Evolutionary conservation across 2,797 vertebrate genomes (phyloP).

Genomic region (Chelon labrosus): DNA sequence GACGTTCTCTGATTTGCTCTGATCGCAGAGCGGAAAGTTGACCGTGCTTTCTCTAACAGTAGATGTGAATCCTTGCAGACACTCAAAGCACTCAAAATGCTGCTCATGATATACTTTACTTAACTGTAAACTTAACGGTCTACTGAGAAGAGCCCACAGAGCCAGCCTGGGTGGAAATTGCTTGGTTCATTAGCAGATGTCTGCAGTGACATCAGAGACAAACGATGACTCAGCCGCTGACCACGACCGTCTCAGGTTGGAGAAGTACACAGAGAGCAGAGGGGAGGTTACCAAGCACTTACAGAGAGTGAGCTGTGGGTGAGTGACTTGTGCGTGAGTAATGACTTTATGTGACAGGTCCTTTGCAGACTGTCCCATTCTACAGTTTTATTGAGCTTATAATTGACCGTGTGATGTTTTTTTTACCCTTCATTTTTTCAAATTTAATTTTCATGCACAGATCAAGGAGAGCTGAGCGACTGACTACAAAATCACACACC

Average conservation of each 20-base stretch:
- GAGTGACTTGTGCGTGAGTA: slow-evolving; percentile 10
- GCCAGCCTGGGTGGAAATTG: slow-evolving; percentile 20
- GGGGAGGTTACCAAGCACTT: slow-evolving; percentile 34
- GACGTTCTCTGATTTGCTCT: background rate
- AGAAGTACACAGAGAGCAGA: slow-evolving; percentile 37
- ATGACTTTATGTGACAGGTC: slow-evolving; percentile 25
- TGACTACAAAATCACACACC: slow-evolving; percentile 3
- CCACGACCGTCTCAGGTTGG: slow-evolving; percentile 16
- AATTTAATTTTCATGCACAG: slow-evolving; percentile 7
- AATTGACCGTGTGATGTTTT: slow-evolving; percentile 38
- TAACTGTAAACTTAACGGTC: background rate
- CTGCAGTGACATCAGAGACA: slow-evolving; percentile 61
- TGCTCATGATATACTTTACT: background rate
- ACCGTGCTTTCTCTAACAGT: background rate
- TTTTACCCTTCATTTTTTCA: background rate
- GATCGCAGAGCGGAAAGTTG: background rate
- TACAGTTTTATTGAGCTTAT: slow-evolving; percentile 20
- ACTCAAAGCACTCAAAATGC: slow-evolving; percentile 10
- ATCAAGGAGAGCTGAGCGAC: background rate
- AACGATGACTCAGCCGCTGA: slow-evolving; percentile 61
- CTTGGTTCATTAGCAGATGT: slow-evolving; percentile 56
- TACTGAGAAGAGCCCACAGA: slow-evolving; percentile 6
- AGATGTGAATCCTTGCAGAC: slow-evolving; percentile 1
- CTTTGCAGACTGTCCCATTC: slow-evolving; percentile 19
- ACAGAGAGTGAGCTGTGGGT: slow-evolving; percentile 19